Base-by-base conservation (phyloP, 2,888 invertebrate genomes). In the Rhamnusium bicolor region DNA sequence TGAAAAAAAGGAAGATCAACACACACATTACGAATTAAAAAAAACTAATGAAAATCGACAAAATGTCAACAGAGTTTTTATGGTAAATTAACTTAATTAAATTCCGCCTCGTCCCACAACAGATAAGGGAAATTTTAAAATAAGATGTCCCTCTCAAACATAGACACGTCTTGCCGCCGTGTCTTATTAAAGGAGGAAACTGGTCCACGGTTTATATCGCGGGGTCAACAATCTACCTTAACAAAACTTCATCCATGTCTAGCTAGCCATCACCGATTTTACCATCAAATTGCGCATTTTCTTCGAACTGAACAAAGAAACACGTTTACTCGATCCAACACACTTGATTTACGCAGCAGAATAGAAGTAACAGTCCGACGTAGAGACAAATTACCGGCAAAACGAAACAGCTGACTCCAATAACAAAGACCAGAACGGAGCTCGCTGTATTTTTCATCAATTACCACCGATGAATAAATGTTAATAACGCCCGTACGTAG, bases 351-450 rank as follows among this genome's bases (percentile, higher is more conserved):
- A 72, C 68, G 73, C 74, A 74, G 75, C 71, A 79, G 77, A 79
- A 78, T 49, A 73, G 74, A 71, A 76, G 69, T 61, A 67, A 67
- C 40, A 65, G 61, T 61, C 56, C 54, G 69, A 80, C 85, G 84
- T 81, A 82, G 69, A 79, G 84, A 81, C 77, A 63, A 78, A 81
- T 76, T 74, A 69, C 69, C 66, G 72, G 76, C 79, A 77, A 79
- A 78, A 83, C 81, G 79, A 81, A 88, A 88, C 88, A 88, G 88
- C 88, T 88, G 88, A 88, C 87, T 86, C 83, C 85, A 86, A 88
- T 85, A 88, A 88, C 87, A 88, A 88, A 87, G 85, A 78, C 63
- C 53, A 60, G 56, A 71, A 10, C 71, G 61, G 19, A 73, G 72
- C 67, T 68, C 70, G 69, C 72, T 73, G 60, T 65, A 71, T 80